phyloP scores from a whole-genome alignment of 2,888 invertebrate genomes.

The Argyresthia goedartella region DNA sequence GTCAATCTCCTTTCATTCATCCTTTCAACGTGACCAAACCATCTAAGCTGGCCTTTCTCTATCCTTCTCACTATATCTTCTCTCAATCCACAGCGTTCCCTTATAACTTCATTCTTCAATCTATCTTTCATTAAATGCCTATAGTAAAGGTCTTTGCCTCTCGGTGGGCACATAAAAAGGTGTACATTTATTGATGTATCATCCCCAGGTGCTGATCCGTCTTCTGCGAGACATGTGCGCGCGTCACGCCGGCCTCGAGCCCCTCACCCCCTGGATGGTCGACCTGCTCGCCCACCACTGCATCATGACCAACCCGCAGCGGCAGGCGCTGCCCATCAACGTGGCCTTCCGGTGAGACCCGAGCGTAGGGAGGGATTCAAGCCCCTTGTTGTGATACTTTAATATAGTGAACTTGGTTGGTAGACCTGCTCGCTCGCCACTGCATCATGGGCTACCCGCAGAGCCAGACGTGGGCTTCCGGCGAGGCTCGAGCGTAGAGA shows the following conservation, averaged over 20 bases:
- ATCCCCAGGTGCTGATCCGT: conserved; percentile 85
- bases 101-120: too few relatives aligned
- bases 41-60: too few relatives aligned
- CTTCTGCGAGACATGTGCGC: conserved; percentile 92
- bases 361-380: not conserved
- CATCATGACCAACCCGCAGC: conserved; percentile 94
- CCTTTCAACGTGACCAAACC: too few relatives aligned
- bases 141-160: too few relatives aligned
- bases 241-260: conserved; percentile 90
- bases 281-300: conserved; percentile 96
- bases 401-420: too few relatives aligned
- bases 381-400: too few relatives aligned
- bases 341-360: conserved; percentile 80
- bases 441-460: conserved; percentile 97
- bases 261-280: conserved; percentile 96
- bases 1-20: too few relatives aligned
- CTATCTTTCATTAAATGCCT: too few relatives aligned
- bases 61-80: too few relatives aligned
- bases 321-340: conserved; percentile 93
- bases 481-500: conserved; percentile 17
- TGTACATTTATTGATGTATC: too few relatives aligned
- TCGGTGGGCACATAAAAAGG: too few relatives aligned
- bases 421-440: conserved; percentile 93
- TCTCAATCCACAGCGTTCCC: too few relatives aligned
- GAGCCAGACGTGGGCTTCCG: conserved; percentile 92